Conservation (phyloP, 2,888 invertebrate species). For the Coronaproctus castanopsis region DNA sequence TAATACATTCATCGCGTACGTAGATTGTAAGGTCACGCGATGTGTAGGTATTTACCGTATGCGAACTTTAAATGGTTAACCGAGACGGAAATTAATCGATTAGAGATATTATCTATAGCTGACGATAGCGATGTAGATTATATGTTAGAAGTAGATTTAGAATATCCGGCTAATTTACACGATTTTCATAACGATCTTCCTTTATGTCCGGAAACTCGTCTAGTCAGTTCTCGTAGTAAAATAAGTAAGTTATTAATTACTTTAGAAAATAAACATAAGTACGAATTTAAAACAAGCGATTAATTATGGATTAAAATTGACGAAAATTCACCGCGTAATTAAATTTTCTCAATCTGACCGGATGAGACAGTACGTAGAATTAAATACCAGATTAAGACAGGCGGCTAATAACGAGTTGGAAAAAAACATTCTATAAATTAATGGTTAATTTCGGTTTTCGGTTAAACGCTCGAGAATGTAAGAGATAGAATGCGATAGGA, state of each 20-base stretch:
- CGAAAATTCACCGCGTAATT: not conserved
- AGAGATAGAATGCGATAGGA: too few species aligned
- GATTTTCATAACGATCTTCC: not conserved
- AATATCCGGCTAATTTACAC: not conserved
- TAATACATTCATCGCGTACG: too few species aligned
- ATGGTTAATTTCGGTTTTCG: too few species aligned
- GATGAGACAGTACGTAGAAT: not conserved
- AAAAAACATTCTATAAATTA: not conserved
- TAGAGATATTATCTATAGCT: not conserved
- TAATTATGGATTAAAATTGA: not conserved
- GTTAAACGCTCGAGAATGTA: too few species aligned
- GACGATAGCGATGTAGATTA: not conserved
- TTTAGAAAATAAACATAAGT: not conserved
- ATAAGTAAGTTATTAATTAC: not conserved
- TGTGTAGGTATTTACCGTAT: not conserved
- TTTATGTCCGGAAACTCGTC: not conserved
- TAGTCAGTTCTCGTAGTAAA: not conserved
- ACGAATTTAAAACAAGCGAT: not conserved
- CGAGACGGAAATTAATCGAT: not conserved
- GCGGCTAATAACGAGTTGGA: not conserved
- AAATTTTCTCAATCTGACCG: not conserved
- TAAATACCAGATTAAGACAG: not conserved
- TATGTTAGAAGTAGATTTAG: not conserved
- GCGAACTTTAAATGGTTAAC: not conserved
- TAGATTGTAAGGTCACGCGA: not conserved